Percentiles rank a stretch among this genome's conserved stretches.
These are phyloP conservation scores for Netelia fuscicornis DNA, from an alignment of 2,888 invertebrate species.

Conservation along the genomic window DNA sequence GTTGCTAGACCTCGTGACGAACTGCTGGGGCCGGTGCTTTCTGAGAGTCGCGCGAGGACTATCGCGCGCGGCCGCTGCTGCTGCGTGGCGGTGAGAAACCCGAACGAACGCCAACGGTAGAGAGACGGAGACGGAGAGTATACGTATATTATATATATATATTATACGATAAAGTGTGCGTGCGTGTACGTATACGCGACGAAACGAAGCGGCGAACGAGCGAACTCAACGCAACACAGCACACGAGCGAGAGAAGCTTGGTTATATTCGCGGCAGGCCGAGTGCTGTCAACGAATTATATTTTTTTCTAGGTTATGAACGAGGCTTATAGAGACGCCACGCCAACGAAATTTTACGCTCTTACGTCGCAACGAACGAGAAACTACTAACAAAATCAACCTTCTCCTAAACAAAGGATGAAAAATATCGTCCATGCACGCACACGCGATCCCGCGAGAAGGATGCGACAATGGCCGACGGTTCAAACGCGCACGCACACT, in stretches of 20 bases:
- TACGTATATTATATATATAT: background rate
- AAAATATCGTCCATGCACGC: background rate
- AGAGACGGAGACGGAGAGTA: slow-evolving; percentile 41
- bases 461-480: background rate
- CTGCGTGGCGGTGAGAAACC: slow-evolving; percentile 64
- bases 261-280: slow-evolving; percentile 46
- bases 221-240: slow-evolving; percentile 48
- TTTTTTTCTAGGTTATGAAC: slow-evolving; percentile 58
- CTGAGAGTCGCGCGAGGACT: slow-evolving; percentile 61
- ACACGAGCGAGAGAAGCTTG: slow-evolving; percentile 1
- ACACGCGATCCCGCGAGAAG: background rate
- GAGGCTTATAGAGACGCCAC: slow-evolving; percentile 31
- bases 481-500: background rate
- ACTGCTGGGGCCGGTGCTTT: slow-evolving; percentile 68
- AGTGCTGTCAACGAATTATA: slow-evolving; percentile 40
- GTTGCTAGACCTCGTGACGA: slow-evolving; percentile 69
- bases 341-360: slow-evolving; percentile 34
- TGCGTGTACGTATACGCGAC: slow-evolving; percentile 36
- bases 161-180: slow-evolving; percentile 12
- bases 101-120: slow-evolving; percentile 52
- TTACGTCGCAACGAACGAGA: background rate
- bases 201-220: slow-evolving; percentile 41
- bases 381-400: background rate
- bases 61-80: slow-evolving; percentile 57
- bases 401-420: background rate